These are phyloP conservation scores for Drosophila pseudoobscura DNA, from an alignment of 1,140 invertebrate species.

Conservation along the genomic window DNA sequence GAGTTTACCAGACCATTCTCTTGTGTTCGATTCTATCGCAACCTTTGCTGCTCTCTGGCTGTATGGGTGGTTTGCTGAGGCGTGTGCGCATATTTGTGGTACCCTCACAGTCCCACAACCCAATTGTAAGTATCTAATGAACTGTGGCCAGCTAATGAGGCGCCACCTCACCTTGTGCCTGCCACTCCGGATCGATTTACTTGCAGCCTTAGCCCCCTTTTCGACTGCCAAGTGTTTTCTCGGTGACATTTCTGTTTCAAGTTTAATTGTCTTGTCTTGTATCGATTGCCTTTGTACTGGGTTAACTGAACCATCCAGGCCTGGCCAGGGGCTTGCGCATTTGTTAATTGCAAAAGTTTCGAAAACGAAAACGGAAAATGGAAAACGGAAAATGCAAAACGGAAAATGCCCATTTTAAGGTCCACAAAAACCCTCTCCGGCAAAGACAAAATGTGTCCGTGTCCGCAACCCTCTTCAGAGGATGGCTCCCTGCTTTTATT, in stretches of 20 bases:
- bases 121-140: conserved; percentile 49
- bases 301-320: conserved; percentile 30
- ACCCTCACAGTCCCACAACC: conserved; percentile 10
- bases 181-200: conserved; percentile 65
- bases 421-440: conserved; percentile 19
- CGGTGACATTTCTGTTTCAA: conserved; percentile 68
- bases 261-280: conserved; percentile 71
- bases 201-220: conserved; percentile 69
- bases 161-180: conserved; percentile 17
- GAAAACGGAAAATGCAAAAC: not conserved
- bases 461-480: conserved; percentile 24
- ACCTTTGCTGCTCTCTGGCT: not conserved
- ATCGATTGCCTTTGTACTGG: conserved; percentile 66
- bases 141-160: conserved; percentile 51
- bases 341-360: conserved; percentile 63
- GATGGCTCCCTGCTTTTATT: conserved; percentile 21
- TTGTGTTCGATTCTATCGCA: not conserved
- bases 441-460: conserved; percentile 29
- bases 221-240: conserved; percentile 35
- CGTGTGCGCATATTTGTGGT: conserved; percentile 36
- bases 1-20: not conserved
- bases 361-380: not conserved
- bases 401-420: conserved; percentile 19
- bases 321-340: not conserved
- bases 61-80: conserved; percentile 5